Base-by-base conservation (phyloP, 2,797 vertebrate genomes). In the Neosilurus mollespiculum region DNA sequence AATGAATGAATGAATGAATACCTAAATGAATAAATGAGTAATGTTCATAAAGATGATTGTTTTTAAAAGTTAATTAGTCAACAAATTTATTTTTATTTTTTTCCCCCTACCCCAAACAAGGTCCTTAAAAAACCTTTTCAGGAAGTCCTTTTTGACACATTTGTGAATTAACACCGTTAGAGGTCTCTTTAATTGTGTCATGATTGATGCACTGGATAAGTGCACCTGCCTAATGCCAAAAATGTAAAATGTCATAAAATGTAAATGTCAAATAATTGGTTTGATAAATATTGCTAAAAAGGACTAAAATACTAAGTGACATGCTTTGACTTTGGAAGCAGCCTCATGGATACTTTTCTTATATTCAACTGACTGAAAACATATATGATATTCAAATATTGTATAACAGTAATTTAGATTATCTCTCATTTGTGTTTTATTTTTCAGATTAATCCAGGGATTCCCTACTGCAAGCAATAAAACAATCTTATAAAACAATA, bases 401-500 rank as follows among this genome's bases (percentile, higher is more conserved):
- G 15, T 24, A 54, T 69, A 18, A 15, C 22, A 64, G 9, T 62
- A 11, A 64, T 18, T 59, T 37, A 78, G 76, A 18, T 51, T 16
- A 51, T 26, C 7, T 24, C 1, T 78, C n/a, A 26, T 37, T 64
- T 24, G 3, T 24, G 34, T 18, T 64, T 78, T 37, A 26, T 14
- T 59, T 14, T 59, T 61, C 20, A 43, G 6, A 37, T 24, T 22
- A 77, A n/a, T 77, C 20, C 11, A 43, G 75, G 56, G 14, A 61
- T 77, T 61, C 75, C 58, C 37, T 22, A 34, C n/a, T 26, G 9
- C n/a, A 24, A 75, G 56, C 64, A 70, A 77, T 43, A 11, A 58
- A 73, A 66, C 26, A 54, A 56, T 71, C 26, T 83, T 79, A 51
- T 24, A 22, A 83, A 58, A 83, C 20, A 70, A 20, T 80, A 49